Evolutionary conservation across 2,888 invertebrate species (phyloP).

Genomic region (Dendrolimus houi): DNA sequence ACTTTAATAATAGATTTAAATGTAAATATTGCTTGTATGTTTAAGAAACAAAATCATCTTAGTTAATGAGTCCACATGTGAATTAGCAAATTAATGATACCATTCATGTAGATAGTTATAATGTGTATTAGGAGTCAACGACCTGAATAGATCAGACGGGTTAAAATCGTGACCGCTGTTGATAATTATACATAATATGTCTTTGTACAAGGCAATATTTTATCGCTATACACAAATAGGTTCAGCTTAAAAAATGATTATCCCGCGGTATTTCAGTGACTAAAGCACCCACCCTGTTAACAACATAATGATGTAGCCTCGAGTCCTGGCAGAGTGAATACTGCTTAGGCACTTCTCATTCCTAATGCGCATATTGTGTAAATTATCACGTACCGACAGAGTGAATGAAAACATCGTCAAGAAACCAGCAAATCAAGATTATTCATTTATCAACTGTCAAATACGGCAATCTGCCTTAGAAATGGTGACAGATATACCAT

Average conservation of each 20-base stretch:
- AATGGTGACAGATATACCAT: no score
- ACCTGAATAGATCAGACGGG: conserved; percentile 17
- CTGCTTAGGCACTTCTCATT: background rate
- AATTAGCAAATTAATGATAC: conserved; percentile 1
- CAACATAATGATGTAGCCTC: background rate
- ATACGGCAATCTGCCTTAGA: no score
- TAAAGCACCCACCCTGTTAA: no score
- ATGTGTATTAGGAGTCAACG: conserved; percentile 23
- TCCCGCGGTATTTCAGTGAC: no score
- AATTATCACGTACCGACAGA: background rate
- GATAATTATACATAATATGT: background rate
- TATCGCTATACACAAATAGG: background rate
- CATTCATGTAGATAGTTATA: background rate
- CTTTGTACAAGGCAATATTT: background rate
- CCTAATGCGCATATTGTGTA: background rate
- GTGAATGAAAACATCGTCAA: background rate
- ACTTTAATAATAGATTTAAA: no score
- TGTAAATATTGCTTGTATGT: no score
- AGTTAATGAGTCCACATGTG: background rate
- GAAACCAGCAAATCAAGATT: background rate
- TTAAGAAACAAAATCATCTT: no score
- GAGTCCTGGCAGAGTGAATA: background rate
- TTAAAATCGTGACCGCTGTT: conserved; percentile 15
- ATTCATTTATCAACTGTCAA: no score
- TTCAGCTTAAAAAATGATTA: no score